Evolutionary conservation across 2,888 invertebrate species (phyloP), one percentile per base, ranked within the genome.

Genomic region (Caenorhabditis japonica): DNA sequence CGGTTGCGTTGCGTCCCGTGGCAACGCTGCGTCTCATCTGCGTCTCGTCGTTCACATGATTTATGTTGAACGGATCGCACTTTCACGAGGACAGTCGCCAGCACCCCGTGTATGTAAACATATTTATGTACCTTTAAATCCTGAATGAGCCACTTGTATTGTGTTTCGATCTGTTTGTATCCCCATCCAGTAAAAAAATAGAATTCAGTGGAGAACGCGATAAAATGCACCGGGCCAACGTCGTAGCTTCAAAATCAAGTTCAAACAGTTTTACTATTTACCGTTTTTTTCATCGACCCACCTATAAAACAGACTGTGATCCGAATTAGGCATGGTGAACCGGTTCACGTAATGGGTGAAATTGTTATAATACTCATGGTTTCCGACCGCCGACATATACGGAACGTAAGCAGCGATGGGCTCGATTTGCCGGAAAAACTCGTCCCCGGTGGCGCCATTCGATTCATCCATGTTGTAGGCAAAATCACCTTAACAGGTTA

Each of bases 161-260:
- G 88, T 21, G 73, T 80, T 15, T 69, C 64, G 23, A 88, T 83
- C 75, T 93, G 92, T 84, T 93, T 92, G 39, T 93, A 88, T 0
- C 97, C 97, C 87, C 93, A 96, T 83, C 94, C 91, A 38, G 93
- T 90, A 89, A 92, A 97, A 89, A 95, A 97, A 89, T 97, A 97
- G 62, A 93, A 92, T 90, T 99, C 97, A 0, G 97, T 95, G 70
- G 94, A 94, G 83, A 97, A 92, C 21, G 93, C 93, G 59, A 99
- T 92, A 84, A 97, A 93, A 89, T 95, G 95, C 15, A 94, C 91
- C 0, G 94, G 94, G 0, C 95, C 95, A 77, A 95, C 88, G 88
- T 95, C 91, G 88, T 94, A 94, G 88, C 94, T 94, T 12, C 39
- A 15, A 21, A 5, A 3, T 12, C 49, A 41, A 5, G 4, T 43